Conservation (phyloP, 2,888 invertebrate species). For the Clivina fossor region DNA sequence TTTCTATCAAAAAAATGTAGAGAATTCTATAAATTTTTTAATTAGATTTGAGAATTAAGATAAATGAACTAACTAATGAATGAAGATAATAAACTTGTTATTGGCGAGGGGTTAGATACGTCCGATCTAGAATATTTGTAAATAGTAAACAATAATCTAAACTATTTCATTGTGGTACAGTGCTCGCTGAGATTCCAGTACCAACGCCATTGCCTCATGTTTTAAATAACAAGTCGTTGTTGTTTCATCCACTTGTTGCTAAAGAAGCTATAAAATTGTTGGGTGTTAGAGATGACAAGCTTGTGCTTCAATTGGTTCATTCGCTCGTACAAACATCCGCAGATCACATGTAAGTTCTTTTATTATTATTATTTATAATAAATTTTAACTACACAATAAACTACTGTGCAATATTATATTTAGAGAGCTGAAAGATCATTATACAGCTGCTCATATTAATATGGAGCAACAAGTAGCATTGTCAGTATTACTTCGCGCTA, state of each 20-base stretch:
- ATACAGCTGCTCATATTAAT: slow-evolving; percentile 70
- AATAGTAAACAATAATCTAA: too few species aligned
- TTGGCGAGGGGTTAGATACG: too few species aligned
- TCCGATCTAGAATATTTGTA: too few species aligned
- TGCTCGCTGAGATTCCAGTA: slow-evolving; percentile 94
- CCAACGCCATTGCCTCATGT: slow-evolving; percentile 90
- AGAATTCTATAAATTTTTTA: too few species aligned
- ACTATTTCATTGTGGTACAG: slow-evolving; percentile 56
- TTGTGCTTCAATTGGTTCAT: slow-evolving; percentile 83
- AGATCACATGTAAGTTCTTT: slow-evolving; percentile 78
- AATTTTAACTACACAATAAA: too few species aligned
- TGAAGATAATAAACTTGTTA: too few species aligned
- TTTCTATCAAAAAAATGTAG: too few species aligned
- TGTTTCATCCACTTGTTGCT: slow-evolving; percentile 91
- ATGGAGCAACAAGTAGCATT: slow-evolving; percentile 75
- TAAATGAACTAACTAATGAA: too few species aligned
- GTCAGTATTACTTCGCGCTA: slow-evolving; percentile 85
- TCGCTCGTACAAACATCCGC: slow-evolving; percentile 90
- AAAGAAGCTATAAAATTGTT: slow-evolving; percentile 91
- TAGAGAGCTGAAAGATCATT: slow-evolving; percentile 86
- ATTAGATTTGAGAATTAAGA: too few species aligned
- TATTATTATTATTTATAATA: slow-evolving; percentile 19
- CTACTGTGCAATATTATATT: too few species aligned
- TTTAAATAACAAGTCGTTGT: slow-evolving; percentile 85
- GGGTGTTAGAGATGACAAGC: slow-evolving; percentile 81